These are phyloP conservation scores for Anarrhichthys ocellatus DNA, from an alignment of 2,113 vertebrate genomes.

Conservation along the genomic window DNA sequence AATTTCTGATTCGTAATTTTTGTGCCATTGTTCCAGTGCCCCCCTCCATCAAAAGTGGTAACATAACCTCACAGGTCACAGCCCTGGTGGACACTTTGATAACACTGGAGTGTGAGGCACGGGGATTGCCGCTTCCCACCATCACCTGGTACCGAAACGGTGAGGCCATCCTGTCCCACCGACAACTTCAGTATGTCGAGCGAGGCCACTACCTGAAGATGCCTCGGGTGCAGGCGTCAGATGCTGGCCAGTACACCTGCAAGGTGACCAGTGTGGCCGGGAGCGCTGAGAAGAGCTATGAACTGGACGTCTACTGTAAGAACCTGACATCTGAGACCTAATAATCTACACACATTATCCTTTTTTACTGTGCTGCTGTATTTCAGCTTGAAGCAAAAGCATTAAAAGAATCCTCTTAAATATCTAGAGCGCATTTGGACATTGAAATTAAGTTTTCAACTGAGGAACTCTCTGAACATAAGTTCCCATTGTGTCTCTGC, in stretches of 20 bases:
- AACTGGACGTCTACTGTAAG: conserved; percentile 92
- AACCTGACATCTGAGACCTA: neutral
- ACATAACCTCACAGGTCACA: conserved; percentile 86
- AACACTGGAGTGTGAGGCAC: conserved; percentile 90
- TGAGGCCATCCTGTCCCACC: conserved; percentile 81
- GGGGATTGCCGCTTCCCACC: conserved; percentile 90
- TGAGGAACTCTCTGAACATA: neutral
- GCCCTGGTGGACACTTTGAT: conserved; percentile 85
- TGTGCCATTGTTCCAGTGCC: conserved; percentile 84
- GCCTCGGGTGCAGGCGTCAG: conserved; percentile 85
- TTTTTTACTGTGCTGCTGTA: neutral
- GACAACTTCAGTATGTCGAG: conserved; percentile 88
- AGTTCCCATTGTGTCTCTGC: conserved; percentile 5
- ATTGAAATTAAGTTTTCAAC: neutral
- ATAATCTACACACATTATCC: neutral
- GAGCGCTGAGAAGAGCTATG: conserved; percentile 86
- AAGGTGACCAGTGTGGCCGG: conserved; percentile 87
- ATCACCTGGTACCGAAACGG: conserved; percentile 92
- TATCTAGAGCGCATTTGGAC: neutral
- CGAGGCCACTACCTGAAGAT: conserved; percentile 92
- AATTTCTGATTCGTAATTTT: neutral
- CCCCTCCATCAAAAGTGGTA: conserved; percentile 93
- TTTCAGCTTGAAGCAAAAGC: neutral
- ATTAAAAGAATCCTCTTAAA: neutral
- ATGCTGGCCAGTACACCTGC: conserved; percentile 89